Percentiles rank a stretch among this genome's conserved stretches.
phyloP scores from a whole-genome alignment of 2,113 vertebrate genomes.

The Gallinago jamesoni region DNA sequence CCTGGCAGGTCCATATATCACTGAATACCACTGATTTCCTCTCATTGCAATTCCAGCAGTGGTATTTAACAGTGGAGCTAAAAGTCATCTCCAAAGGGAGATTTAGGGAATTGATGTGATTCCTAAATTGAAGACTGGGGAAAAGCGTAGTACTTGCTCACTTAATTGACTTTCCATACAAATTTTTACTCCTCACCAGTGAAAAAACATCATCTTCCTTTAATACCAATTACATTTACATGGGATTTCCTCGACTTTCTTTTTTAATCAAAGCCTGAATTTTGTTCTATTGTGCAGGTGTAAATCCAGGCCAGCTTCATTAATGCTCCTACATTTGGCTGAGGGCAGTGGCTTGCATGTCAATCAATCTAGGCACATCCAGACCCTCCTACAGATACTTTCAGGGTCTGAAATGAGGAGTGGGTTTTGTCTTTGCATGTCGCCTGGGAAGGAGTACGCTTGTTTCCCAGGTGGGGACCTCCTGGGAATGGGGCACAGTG shows the following conservation, averaged over 20 bases:
- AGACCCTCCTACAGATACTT: neutral
- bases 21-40: slow-evolving; percentile 10
- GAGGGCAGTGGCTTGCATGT: neutral
- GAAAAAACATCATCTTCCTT: slow-evolving; percentile 1
- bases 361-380: neutral
- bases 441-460: neutral
- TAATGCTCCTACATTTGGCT: neutral
- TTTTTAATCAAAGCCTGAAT: neutral
- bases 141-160: neutral
- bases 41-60: neutral
- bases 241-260: neutral
- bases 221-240: neutral
- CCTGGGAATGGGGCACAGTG: neutral
- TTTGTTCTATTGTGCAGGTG: neutral
- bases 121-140: neutral
- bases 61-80: slow-evolving; percentile 5
- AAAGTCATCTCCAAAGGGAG: slow-evolving; percentile 31
- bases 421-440: neutral
- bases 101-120: neutral
- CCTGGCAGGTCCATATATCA: slow-evolving; percentile 27
- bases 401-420: neutral
- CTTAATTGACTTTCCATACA: slow-evolving; percentile 38
- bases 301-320: neutral
- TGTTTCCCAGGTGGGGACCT: neutral
- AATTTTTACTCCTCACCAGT: neutral